phyloP scores from a whole-genome alignment of 2,113 vertebrate genomes.

The Cariama cristata region DNA sequence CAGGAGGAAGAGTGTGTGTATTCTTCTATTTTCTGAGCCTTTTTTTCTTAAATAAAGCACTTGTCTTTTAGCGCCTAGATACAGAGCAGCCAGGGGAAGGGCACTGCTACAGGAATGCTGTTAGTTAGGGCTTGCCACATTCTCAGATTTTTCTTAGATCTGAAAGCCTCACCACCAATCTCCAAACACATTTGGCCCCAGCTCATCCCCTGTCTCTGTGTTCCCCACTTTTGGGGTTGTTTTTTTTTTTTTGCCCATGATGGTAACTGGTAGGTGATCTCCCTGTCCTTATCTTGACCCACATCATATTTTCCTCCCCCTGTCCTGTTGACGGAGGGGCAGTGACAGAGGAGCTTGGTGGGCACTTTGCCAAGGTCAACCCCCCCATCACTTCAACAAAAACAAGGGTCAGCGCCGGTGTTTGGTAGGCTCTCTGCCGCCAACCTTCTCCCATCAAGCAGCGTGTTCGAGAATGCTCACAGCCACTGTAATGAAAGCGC shows the following conservation, averaged over 20 bases:
- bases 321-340: neutral
- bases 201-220: neutral
- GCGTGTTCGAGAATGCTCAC: rapidly evolving
- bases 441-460: neutral
- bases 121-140: too few species aligned
- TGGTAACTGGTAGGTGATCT: too few species aligned
- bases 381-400: too few species aligned
- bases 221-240: too few species aligned
- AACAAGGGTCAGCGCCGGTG: neutral
- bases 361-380: neutral
- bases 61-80: neutral
- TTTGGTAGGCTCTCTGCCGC: neutral
- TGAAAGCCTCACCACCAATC: neutral
- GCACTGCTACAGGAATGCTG: neutral
- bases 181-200: neutral
- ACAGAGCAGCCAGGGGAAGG: neutral
- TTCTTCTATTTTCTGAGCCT: neutral
- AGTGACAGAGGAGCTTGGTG: neutral
- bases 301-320: neutral
- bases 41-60: neutral
- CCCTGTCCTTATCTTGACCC: neutral
- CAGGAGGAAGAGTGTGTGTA: rapidly evolving
- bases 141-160: neutral
- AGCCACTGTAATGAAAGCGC: rapidly evolving
- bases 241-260: too few species aligned